Evolutionary conservation across 2,888 invertebrate genomes (phyloP).

Genomic region (Cosmopolites sordidus): DNA sequence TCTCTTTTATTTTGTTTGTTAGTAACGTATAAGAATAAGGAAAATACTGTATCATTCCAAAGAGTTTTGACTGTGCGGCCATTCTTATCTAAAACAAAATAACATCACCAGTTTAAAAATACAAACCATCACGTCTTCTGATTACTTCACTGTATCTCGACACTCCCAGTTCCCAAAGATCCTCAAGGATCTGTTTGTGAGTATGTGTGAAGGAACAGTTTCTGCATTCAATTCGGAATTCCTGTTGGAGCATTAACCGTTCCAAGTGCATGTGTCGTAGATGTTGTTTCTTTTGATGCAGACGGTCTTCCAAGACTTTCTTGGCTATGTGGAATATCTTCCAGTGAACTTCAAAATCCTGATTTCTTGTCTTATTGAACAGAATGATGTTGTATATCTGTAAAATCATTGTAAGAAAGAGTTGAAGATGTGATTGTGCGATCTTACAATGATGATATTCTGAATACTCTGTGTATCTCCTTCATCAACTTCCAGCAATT

Average conservation of each 20-base stretch:
- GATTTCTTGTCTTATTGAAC: constrained; percentile 53
- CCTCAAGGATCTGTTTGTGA: constrained; percentile 58
- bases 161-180: constrained; percentile 59
- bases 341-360: constrained; percentile 61
- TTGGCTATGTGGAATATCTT: constrained; percentile 64
- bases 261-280: constrained; percentile 63
- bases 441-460: constrained; percentile 43
- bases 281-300: constrained; percentile 59
- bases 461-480: constrained; percentile 75
- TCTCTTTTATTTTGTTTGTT: constrained; percentile 57
- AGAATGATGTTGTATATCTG: constrained; percentile 66
- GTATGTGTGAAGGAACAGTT: constrained; percentile 55
- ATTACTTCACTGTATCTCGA: constrained; percentile 64
- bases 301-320: constrained; percentile 58
- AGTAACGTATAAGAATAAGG: constrained; percentile 67
- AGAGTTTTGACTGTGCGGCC: constrained; percentile 63
- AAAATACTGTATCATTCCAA: constrained; percentile 59
- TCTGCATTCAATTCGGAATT: constrained; percentile 50
- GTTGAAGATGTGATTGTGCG: neutral
- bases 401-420: constrained; percentile 28
- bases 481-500: constrained; percentile 62
- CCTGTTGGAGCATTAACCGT: constrained; percentile 63
- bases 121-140: neutral
- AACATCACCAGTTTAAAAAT: neutral
- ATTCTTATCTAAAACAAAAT: constrained; percentile 55